Conservation (phyloP, 1,140 invertebrate genomes). For the Trachymyrmex septentrionalis region DNA sequence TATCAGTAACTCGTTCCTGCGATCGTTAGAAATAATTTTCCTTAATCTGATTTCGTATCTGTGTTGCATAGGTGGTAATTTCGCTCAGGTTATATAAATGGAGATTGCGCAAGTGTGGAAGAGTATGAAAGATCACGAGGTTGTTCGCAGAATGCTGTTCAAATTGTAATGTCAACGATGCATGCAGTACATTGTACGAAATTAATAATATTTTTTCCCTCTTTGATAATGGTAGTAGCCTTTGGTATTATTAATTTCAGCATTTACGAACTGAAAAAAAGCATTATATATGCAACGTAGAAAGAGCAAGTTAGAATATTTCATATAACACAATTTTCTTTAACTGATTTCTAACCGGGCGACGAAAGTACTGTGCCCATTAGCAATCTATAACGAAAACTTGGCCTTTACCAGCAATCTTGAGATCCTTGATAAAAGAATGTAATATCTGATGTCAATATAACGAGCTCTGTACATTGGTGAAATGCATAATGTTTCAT, state of each 20-base stretch:
- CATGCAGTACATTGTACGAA: background rate
- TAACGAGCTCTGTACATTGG: constrained; percentile 1
- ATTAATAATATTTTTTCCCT: background rate
- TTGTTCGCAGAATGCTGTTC: constrained; percentile 20
- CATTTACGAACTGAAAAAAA: background rate
- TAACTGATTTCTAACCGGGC: background rate
- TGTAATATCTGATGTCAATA: constrained; percentile 13
- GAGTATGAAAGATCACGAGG: constrained; percentile 26
- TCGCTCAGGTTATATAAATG: constrained; percentile 35
- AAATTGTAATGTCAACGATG: constrained; percentile 8
- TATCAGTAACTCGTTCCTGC: background rate
- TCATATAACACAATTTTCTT: background rate
- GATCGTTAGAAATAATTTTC: constrained; percentile 33
- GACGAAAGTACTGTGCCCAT: background rate
- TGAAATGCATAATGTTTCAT: constrained; percentile 5
- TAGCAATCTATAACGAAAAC: background rate
- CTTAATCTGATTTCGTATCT: constrained; percentile 43
- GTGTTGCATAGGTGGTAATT: constrained; percentile 37
- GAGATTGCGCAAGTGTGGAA: constrained; percentile 19
- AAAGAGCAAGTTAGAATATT: background rate
- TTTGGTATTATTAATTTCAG: background rate
- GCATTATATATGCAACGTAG: background rate
- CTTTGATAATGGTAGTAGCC: background rate
- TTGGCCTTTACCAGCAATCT: constrained; percentile 14
- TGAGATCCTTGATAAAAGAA: constrained; percentile 30